Base-by-base conservation (phyloP, 2,888 invertebrate species). In the Dryocosmus kuriphilus region DNA sequence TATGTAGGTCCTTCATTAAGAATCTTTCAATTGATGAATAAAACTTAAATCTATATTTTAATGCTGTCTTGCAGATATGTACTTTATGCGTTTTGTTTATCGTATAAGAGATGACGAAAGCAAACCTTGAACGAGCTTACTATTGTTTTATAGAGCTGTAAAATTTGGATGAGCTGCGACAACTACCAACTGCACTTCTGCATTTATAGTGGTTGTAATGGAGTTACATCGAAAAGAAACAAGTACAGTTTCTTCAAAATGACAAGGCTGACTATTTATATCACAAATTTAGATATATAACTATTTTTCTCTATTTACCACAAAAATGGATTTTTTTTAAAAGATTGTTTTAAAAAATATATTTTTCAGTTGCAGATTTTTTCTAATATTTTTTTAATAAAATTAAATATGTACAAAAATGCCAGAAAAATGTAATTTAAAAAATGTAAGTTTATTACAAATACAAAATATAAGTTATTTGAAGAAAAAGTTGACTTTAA, bases 191-290 rank as follows among this genome's bases (percentile, higher is more conserved):
- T 46, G 19, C 32, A 55, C n/a, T 71, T 51, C 5, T 51, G 71
- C 30, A 32, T 71, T 71, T 71, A 71, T 55, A 71, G 71, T 55
- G 32, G 51, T 32, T 46, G 22, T 51, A 32, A 71, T 71, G 32
- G 19, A 51, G 27, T n/a, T 11, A 6, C 24, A 16, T 19, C n/a
- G 24, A 67, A n/a, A 16, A 24, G 65, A 3, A 9, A 4, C 8
- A n/a, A 55, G 22, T 55, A 2, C 2, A 22, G 7, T 55, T 22
- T 55, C 55, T 55, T 22, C 3, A 22, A 55, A 22, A 55, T 55
- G 8, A 22, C 22, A n/a, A n/a, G n/a, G n/a, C 22, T 16, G 16
- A 1, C 41, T 41, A 41, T 11, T 41, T 16, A 41, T 5, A n/a
- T n/a, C n/a, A n/a, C n/a, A n/a, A n/a, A n/a, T n/a, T n/a, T n/a